Base-by-base conservation (phyloP, 2,113 vertebrate species). In the Ia io region DNA sequence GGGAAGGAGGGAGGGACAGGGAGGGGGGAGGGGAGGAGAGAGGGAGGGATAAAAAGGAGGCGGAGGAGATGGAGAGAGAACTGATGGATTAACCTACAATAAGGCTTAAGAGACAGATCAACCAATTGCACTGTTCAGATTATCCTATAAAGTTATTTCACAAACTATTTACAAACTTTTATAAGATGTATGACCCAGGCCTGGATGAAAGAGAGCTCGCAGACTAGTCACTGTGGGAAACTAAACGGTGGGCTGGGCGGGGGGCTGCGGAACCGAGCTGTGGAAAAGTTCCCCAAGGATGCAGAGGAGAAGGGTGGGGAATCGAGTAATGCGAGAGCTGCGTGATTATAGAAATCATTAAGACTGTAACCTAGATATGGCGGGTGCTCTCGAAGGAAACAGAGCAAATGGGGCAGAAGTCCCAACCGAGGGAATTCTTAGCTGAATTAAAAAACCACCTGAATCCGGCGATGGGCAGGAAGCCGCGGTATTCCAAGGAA, bases 401-500 rank as follows among this genome's bases (percentile, higher is more conserved):
- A 30, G 65, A 67, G 42, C 6, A 17, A 22, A 74, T 9, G n/a
- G 59, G 28, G n/a, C 37, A 76, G 49, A 70, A 69, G 63, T 16
- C 63, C n/a, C 2, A 69, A n/a, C 11, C 30, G 22, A 88, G 22
- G 47, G 65, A 61, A 67, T 1, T 32, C 14, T 80, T 3, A 18
- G 37, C 23, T 9, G 40, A 35, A 20, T 35, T 8, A 53, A 47
- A 23, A 88, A 85, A 51, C 65, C n/a, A 18, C 40, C 37, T n/a
- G 77, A 37, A 40, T n/a, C 42, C 32, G 30, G 40, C 65, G 28
- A n/a, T 0, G 28, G 61, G 9, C 1, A 23, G 61, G 42, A 83
- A 22, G 22, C 12, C 47, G 14, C 0, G 0, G 37, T 2, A 2
- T 37, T 65, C 90, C 63, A 61, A n/a, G 56, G 8, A 20, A 56